phyloP scores from a whole-genome alignment of 64 coral and sea anemone species.

The Actinia tenebrosa region DNA sequence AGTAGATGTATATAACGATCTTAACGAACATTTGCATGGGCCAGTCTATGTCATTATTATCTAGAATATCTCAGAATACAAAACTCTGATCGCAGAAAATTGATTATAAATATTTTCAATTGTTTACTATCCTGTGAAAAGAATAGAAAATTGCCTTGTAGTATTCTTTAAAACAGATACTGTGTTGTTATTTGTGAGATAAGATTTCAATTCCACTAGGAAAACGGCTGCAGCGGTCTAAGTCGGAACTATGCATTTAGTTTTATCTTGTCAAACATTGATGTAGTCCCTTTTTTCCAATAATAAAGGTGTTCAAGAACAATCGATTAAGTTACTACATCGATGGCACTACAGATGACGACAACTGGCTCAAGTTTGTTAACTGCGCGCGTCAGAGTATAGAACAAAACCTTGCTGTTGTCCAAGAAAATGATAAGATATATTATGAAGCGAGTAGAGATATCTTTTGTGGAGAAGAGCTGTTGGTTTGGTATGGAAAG shows the following conservation, averaged over 20 bases:
- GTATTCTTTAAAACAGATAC: too few species aligned
- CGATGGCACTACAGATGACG: conserved; percentile 52
- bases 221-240: too few species aligned
- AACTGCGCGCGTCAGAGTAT: conserved; percentile 62
- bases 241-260: not conserved
- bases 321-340: conserved; percentile 67
- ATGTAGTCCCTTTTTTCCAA: not conserved
- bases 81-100: too few species aligned
- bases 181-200: too few species aligned
- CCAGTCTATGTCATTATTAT: too few species aligned
- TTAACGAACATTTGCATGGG: too few species aligned
- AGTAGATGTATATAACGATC: too few species aligned
- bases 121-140: too few species aligned
- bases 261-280: not conserved
- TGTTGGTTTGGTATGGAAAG: conserved; percentile 84
- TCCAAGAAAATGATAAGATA: conserved; percentile 70
- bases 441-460: conserved; percentile 76
- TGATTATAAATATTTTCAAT: too few species aligned
- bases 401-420: conserved; percentile 62
- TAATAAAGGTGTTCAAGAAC: conserved; percentile 60
- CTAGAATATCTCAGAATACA: too few species aligned
- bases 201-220: too few species aligned
- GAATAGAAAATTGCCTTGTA: too few species aligned
- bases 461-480: conserved; percentile 63
- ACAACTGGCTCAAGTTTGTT: conserved; percentile 89